Percentiles rank a stretch among this genome's conserved stretches.
Evolutionary conservation across 2,113 vertebrate species (phyloP).

Genomic region (Calyptomena viridis): DNA sequence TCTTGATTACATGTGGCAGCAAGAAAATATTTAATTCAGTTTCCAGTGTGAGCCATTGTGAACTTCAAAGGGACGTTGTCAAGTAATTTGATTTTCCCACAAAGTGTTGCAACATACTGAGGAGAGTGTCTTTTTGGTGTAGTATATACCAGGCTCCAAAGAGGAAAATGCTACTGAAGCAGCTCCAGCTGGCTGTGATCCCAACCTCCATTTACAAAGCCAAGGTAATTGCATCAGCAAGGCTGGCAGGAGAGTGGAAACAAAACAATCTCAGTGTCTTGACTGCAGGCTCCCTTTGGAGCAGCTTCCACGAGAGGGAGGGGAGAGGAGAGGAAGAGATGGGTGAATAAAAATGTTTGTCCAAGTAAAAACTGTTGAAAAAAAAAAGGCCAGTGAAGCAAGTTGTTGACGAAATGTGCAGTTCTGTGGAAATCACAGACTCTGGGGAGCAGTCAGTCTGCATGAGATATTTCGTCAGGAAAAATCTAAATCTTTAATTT

Average conservation of each 20-base stretch:
- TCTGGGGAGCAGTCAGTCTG: not conserved
- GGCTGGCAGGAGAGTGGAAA: not conserved
- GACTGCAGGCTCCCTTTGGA: not conserved
- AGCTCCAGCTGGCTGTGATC: not conserved
- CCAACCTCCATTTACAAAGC: slow-evolving; percentile 14
- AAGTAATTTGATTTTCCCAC: slow-evolving; percentile 29
- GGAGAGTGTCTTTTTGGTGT: slow-evolving; percentile 20
- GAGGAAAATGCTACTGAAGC: not conserved
- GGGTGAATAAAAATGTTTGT: not conserved
- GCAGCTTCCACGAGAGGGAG: not conserved
- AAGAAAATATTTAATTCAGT: not conserved
- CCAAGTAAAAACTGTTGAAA: not conserved
- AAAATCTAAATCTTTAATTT: not conserved
- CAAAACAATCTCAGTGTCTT: not conserved
- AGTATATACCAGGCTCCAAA: not conserved
- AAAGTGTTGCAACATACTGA: not conserved
- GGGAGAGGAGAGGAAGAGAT: not conserved
- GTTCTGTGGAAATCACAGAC: not conserved
- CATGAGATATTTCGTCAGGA: not conserved
- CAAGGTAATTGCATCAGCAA: slow-evolving; percentile 8
- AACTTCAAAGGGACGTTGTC: not conserved
- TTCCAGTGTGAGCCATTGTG: not conserved
- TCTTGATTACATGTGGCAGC: not conserved
- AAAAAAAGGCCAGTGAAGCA: not conserved
- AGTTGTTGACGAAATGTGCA: not conserved